These are phyloP conservation scores for Trypoxylon attenuatum DNA, from an alignment of 2,888 invertebrate genomes.

Conservation along the genomic window DNA sequence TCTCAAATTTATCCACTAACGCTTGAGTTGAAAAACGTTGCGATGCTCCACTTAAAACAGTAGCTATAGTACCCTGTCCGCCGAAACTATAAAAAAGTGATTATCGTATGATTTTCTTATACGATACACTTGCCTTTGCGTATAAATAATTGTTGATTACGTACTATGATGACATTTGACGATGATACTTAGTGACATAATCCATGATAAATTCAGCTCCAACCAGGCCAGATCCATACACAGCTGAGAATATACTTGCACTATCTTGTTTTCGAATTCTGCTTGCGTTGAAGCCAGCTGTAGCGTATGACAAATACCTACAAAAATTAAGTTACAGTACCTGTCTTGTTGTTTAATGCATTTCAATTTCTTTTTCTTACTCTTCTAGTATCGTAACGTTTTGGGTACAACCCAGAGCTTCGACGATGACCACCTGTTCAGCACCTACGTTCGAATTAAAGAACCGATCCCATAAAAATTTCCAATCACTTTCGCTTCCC, in stretches of 20 bases:
- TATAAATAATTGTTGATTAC: slow-evolving; percentile 24
- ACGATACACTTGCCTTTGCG: neutral
- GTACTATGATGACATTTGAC: slow-evolving; percentile 55
- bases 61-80: slow-evolving; percentile 41
- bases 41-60: slow-evolving; percentile 52
- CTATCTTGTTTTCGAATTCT: slow-evolving; percentile 74
- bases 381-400: slow-evolving; percentile 74
- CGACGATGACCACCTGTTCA: slow-evolving; percentile 79
- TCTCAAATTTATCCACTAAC: slow-evolving; percentile 46
- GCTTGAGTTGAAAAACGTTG: slow-evolving; percentile 55
- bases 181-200: slow-evolving; percentile 51
- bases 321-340: slow-evolving; percentile 17
- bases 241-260: slow-evolving; percentile 65
- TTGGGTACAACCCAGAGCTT: slow-evolving; percentile 77
- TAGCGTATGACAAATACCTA: slow-evolving; percentile 76
- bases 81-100: slow-evolving; percentile 52
- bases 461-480: slow-evolving; percentile 82
- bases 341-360: neutral
- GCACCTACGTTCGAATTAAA: slow-evolving; percentile 78
- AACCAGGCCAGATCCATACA: slow-evolving; percentile 61
- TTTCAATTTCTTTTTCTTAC: slow-evolving; percentile 53
- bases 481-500: slow-evolving; percentile 82
- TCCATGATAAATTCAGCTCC: slow-evolving; percentile 66
- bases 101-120: neutral
- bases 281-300: slow-evolving; percentile 66